Evolutionary conservation across 2,113 vertebrate genomes (phyloP).

Genomic region (Corynorhinus townsendii): DNA sequence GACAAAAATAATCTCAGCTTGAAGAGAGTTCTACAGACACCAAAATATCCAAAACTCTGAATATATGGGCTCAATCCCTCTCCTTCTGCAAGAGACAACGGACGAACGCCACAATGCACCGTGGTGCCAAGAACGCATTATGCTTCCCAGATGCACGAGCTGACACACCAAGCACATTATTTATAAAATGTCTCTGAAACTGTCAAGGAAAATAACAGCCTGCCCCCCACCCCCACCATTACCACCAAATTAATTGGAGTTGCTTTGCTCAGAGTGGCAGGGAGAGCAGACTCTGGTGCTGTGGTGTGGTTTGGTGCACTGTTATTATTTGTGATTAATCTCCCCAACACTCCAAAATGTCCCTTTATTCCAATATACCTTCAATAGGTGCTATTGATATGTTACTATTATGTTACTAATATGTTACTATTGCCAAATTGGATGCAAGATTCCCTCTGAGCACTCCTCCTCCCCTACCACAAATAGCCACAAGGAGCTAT

Average conservation of each 20-base stretch:
- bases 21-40: slow-evolving; percentile 61
- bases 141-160: slow-evolving; percentile 83
- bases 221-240: too few relatives aligned
- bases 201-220: slow-evolving; percentile 64
- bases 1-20: slow-evolving; percentile 68
- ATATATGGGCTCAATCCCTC: slow-evolving; percentile 64
- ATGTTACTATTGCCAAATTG: not conserved
- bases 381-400: not conserved
- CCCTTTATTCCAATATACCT: not conserved
- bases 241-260: not conserved
- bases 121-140: slow-evolving; percentile 78
- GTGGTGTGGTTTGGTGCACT: not conserved
- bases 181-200: slow-evolving; percentile 78
- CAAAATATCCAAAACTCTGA: slow-evolving; percentile 67
- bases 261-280: not conserved
- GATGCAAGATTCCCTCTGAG: not conserved
- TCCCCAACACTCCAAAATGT: not conserved
- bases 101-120: slow-evolving; percentile 64
- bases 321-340: not conserved
- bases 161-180: slow-evolving; percentile 81
- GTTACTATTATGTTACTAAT: not conserved
- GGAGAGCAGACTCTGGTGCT: not conserved
- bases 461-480: too few relatives aligned
- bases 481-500: not conserved
- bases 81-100: slow-evolving; percentile 69